Evolutionary conservation across 2,113 vertebrate genomes (phyloP).

Genomic region (Ceuthmochares aereus): DNA sequence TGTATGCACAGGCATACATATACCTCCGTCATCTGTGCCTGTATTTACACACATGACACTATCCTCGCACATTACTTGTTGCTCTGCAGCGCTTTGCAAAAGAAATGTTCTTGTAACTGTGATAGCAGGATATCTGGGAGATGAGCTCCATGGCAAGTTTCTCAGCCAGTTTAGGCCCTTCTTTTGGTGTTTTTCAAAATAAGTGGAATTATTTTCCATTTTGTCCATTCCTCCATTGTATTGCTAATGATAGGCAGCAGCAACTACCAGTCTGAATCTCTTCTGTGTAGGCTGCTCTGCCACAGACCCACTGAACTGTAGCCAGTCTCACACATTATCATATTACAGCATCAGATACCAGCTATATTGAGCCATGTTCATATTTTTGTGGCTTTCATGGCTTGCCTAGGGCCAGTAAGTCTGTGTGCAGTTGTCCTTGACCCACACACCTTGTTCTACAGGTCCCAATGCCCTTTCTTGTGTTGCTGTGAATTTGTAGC

Average conservation of each 20-base stretch:
- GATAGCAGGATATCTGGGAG: not conserved
- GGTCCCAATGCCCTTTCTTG: not conserved
- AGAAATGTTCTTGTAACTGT: not conserved
- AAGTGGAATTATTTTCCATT: not conserved
- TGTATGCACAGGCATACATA: not conserved
- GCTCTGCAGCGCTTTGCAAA: not conserved
- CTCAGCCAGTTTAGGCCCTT: not conserved
- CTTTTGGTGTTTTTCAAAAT: not conserved
- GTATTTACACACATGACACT: accelerated
- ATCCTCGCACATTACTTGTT: accelerated
- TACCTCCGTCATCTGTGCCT: not conserved
- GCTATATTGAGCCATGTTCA: not conserved
- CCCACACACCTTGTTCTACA: not conserved
- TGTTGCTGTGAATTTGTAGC: not conserved
- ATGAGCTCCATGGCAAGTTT: not conserved
- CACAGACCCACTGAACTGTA: not conserved
- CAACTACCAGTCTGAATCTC: not conserved
- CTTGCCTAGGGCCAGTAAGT: not conserved
- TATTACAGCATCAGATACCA: not conserved
- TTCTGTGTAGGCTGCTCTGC: not conserved
- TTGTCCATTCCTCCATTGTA: not conserved
- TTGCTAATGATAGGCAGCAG: not conserved
- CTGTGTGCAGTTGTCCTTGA: not conserved
- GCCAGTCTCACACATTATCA: not conserved
- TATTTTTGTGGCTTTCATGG: accelerated